phyloP scores from a whole-genome alignment of 2,113 vertebrate species.

The Stictonetta naevosa region DNA sequence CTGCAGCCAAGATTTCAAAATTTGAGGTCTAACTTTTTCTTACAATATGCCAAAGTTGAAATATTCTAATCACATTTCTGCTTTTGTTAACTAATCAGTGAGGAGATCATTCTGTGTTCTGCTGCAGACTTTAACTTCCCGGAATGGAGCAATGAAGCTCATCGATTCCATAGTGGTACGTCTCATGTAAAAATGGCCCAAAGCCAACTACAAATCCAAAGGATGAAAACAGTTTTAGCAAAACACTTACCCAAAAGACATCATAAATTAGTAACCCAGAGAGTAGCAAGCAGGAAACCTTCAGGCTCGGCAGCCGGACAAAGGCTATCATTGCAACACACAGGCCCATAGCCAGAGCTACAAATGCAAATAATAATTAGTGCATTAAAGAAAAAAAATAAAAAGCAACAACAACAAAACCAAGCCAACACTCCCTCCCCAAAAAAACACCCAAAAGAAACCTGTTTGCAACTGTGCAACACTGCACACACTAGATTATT shows the following conservation, averaged over 20 bases:
- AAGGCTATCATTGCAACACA: slow-evolving; percentile 99
- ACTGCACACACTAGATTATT: not conserved
- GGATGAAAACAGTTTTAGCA: not conserved
- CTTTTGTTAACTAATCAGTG: not conserved
- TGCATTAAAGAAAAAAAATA: not conserved
- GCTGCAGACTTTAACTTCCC: not conserved
- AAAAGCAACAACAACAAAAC: not conserved
- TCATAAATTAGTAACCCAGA: slow-evolving; percentile 99
- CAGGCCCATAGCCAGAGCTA: slow-evolving; percentile 97
- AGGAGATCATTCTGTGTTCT: not conserved
- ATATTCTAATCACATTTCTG: not conserved
- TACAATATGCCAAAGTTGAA: not conserved
- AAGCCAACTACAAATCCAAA: not conserved
- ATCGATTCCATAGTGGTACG: not conserved
- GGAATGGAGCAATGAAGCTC: not conserved
- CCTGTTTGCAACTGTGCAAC: not conserved
- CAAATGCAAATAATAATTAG: slow-evolving; percentile 32
- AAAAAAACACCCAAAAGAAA: not conserved
- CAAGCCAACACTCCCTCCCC: not conserved
- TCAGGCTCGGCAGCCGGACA: slow-evolving; percentile 97
- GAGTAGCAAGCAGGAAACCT: slow-evolving; percentile 98
- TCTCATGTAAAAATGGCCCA: not conserved
- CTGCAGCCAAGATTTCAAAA: not conserved
- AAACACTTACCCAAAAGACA: slow-evolving; percentile 95
- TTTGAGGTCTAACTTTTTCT: not conserved